Conservation (phyloP, 1,140 invertebrate species). For the Tetramorium simillimum region DNA sequence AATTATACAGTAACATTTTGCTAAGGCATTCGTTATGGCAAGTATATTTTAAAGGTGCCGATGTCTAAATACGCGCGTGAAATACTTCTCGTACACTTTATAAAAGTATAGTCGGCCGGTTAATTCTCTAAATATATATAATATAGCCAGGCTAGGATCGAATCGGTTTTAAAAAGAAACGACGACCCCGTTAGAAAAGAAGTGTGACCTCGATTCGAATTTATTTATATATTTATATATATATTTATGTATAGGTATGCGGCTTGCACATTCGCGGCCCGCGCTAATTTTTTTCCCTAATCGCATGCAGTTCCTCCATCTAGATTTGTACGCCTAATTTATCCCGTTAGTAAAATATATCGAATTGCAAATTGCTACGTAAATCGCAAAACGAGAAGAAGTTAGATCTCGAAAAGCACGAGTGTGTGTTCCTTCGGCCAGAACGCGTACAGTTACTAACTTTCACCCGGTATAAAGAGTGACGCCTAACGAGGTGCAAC, state of each 20-base stretch:
- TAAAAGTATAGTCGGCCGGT: conserved; percentile 73
- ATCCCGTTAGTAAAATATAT: conserved; percentile 40
- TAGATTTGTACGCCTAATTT: conserved; percentile 39
- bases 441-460: conserved; percentile 20
- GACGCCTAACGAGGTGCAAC: conserved; percentile 23
- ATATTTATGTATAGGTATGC: conserved; percentile 13
- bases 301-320: conserved; percentile 38
- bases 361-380: conserved; percentile 38
- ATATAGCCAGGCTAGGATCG: conserved; percentile 49
- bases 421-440: conserved; percentile 34
- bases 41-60: conserved; percentile 75
- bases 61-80: conserved; percentile 73
- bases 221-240: conserved; percentile 27
- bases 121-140: conserved; percentile 58
- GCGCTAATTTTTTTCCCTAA: conserved; percentile 49
- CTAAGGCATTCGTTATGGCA: conserved; percentile 76
- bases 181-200: conserved; percentile 34
- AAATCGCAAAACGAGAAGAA: conserved; percentile 46
- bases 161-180: conserved; percentile 54
- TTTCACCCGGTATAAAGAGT: conserved; percentile 24
- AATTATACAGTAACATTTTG: conserved; percentile 73
- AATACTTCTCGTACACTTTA: conserved; percentile 70
- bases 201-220: conserved; percentile 43
- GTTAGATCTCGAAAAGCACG: conserved; percentile 32
- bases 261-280: conserved; percentile 38